phyloP scores from a whole-genome alignment of 2,113 vertebrate species.

The Podiceps cristatus region DNA sequence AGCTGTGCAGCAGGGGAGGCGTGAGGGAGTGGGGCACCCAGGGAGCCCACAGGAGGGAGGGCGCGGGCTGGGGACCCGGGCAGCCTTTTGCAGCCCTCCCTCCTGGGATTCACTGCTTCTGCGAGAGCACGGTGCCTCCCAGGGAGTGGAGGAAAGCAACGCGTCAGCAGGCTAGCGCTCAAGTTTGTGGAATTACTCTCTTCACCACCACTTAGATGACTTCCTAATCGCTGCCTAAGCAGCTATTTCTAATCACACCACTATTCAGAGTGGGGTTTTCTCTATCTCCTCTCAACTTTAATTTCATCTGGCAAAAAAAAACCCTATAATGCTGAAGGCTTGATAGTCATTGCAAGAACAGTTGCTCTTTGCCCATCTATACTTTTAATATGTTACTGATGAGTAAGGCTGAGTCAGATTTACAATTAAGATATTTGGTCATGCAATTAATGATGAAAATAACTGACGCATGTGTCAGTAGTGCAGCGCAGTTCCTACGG shows the following conservation, averaged over 20 bases:
- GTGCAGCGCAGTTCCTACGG: background rate
- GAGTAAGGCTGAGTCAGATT: conserved; percentile 41
- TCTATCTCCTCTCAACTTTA: background rate
- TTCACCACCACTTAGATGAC: background rate
- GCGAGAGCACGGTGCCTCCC: background rate
- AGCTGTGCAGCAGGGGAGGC: fast-evolving
- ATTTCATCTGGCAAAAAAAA: background rate
- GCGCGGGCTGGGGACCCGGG: background rate
- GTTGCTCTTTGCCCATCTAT: background rate
- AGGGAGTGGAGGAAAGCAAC: background rate
- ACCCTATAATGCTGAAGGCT: background rate
- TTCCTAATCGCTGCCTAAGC: background rate
- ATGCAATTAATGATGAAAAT: conserved; percentile 35
- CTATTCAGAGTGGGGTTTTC: background rate
- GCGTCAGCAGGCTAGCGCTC: background rate
- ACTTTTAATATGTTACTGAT: background rate
- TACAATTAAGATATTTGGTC: conserved; percentile 34
- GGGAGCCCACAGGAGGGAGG: background rate
- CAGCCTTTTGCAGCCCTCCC: background rate
- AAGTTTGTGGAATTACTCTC: background rate
- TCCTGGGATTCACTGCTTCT: background rate
- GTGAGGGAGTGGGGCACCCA: fast-evolving
- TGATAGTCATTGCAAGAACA: background rate
- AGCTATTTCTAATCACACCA: background rate
- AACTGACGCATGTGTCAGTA: background rate